Percentiles rank a stretch among this genome's conserved stretches.
Conservation (phyloP, 2,888 invertebrate genomes). For the Eupithecia dodoneata region DNA sequence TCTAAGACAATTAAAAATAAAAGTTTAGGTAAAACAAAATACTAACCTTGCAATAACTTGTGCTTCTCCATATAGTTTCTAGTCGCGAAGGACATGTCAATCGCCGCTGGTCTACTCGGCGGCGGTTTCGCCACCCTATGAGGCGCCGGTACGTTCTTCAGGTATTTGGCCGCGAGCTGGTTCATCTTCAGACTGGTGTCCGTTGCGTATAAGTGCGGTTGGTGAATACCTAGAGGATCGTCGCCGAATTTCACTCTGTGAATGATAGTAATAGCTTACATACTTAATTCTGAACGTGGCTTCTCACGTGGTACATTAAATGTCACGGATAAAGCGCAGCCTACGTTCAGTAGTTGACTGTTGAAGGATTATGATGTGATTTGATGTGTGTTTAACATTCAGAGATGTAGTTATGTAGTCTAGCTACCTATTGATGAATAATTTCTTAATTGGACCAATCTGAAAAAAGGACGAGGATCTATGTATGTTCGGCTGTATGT, state of each 20-base stretch:
- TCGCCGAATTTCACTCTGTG: constrained; percentile 77
- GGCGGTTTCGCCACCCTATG: constrained; percentile 39
- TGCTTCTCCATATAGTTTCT: constrained; percentile 89
- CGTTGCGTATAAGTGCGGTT: constrained; percentile 60
- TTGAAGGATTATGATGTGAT: no score
- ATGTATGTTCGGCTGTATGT: no score
- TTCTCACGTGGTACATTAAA: no score
- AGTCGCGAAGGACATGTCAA: constrained; percentile 89
- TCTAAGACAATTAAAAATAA: no score
- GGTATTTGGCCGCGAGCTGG: constrained; percentile 77
- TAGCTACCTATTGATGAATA: no score
- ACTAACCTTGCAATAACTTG: constrained; percentile 81
- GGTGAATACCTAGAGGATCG: constrained; percentile 62
- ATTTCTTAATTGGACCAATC: no score
- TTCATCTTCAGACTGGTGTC: constrained; percentile 81
- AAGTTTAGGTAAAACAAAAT: neutral
- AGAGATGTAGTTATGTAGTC: no score
- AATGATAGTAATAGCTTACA: neutral
- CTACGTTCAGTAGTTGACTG: no score
- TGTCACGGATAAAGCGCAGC: no score
- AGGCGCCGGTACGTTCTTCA: constrained; percentile 52
- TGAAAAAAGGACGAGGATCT: no score
- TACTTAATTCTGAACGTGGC: no score
- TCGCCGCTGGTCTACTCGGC: constrained; percentile 54
- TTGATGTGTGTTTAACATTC: no score